Base-by-base conservation (phyloP, 2,113 vertebrate species). In the Argyrosomus japonicus region DNA sequence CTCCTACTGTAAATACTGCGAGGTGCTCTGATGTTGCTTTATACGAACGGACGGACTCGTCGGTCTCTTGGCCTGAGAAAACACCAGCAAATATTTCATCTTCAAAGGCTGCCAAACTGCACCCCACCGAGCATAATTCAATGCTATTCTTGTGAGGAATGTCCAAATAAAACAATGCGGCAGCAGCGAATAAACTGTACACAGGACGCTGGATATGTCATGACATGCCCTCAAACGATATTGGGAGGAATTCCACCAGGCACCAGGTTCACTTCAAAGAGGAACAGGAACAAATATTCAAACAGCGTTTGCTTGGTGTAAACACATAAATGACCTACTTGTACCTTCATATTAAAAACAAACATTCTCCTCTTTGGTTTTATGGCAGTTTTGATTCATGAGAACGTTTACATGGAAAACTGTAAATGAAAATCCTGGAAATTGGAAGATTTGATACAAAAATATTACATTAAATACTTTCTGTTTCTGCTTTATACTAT, bases 91-190 rank as follows among this genome's bases (percentile, higher is more conserved):
- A 88, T 85, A 89, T 87, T 93, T 85, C 60, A 61, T 85, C 90
- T 92, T 89, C 92, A 94, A 94, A 93, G 90, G 85, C 87, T 56
- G 87, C 77, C 79, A 71, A 64, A 80, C 79, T 80, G 87, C 86
- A 78, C 89, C 91, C 91, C 74, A 18, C 88, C 21, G 90, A 84
- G 91, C 61, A 76, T 54, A 87, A 89, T 88, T 93, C 91, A 92
- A 90, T 85, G 88, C 89, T 89, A 82, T 90, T 93, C 91, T 88
- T 90, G 82, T 88, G 84, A 93, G 93, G 93, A 94, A 93, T 92
- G 92, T 93, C 92, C 92, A 94, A 92, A 90, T 91, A 88, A 91
- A 94, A 93, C 93, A 93, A 91, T 81, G 89, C 78, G 21, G 88
- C 90, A 43, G 80, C 85, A 70, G 82, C 36, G 88, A 91, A 88